A percentile compares a stretch with the other conserved stretches of the same genome.
phyloP scores from a whole-genome alignment of 2,888 invertebrate genomes.

The Diadromus collaris region DNA sequence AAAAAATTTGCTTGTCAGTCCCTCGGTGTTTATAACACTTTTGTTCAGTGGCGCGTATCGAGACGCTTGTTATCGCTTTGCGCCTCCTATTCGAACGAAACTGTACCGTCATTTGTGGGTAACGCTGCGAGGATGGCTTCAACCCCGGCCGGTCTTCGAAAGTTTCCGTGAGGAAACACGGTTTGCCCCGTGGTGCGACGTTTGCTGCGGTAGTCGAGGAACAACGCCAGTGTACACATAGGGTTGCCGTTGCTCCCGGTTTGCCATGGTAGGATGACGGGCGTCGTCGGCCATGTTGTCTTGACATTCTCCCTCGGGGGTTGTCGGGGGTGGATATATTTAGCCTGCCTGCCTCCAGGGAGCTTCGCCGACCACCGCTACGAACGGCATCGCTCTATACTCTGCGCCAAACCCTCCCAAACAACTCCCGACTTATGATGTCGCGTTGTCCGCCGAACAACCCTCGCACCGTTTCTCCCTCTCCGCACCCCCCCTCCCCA shows the following conservation, averaged over 20 bases:
- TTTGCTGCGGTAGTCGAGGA: constrained; percentile 68
- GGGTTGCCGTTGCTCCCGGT: constrained; percentile 65
- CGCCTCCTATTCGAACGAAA: constrained; percentile 38
- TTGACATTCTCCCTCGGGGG: constrained; percentile 79
- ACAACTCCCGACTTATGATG: constrained; percentile 78
- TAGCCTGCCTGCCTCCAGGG: constrained; percentile 79
- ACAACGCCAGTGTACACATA: constrained; percentile 75
- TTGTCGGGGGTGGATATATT: constrained; percentile 79
- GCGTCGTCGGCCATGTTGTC: constrained; percentile 80
- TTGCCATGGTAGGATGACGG: constrained; percentile 75
- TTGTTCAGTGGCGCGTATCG: constrained; percentile 22
- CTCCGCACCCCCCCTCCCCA: not conserved
- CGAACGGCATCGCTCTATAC: constrained; percentile 51
- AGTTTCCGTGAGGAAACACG: constrained; percentile 57
- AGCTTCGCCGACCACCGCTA: constrained; percentile 65
- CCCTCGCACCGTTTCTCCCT: not conserved
- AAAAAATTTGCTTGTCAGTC: not conserved
- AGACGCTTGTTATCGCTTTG: constrained; percentile 37
- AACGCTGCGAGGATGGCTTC: constrained; percentile 39
- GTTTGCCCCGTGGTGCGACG: constrained; percentile 41
- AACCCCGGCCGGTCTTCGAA: constrained; percentile 42
- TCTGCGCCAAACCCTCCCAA: constrained; percentile 69
- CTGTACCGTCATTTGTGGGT: constrained; percentile 17
- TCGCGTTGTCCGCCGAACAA: constrained; percentile 72
- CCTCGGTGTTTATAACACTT: not conserved